Evolutionary conservation across 2,797 vertebrate genomes (phyloP).

Genomic region (Stomatorhinus walkeri): DNA sequence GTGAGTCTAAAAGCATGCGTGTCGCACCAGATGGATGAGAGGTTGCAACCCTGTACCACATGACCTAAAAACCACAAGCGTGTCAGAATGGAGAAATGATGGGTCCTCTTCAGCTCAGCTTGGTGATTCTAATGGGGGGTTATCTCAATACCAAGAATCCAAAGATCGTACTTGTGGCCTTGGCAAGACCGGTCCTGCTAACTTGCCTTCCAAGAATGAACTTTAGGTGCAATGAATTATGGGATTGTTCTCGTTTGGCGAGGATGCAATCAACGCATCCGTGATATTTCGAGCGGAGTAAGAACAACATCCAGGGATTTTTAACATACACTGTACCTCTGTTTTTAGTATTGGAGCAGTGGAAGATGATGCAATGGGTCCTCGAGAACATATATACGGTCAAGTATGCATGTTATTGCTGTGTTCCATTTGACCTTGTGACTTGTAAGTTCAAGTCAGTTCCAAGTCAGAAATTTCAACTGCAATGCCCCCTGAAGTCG

Average conservation of each 20-base stretch:
- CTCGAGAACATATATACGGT: background rate
- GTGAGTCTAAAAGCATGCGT: background rate
- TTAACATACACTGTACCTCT: background rate
- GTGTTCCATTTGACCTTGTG: background rate
- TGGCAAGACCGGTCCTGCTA: background rate
- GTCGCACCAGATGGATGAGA: background rate
- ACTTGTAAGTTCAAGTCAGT: background rate
- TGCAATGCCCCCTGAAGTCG: background rate
- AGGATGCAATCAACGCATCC: background rate
- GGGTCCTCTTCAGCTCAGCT: background rate
- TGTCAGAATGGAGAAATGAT: background rate
- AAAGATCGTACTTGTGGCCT: background rate
- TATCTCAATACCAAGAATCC: background rate
- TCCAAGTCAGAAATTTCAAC: background rate
- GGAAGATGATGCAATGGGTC: background rate
- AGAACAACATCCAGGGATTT: background rate
- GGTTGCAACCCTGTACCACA: background rate
- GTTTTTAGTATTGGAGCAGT: background rate
- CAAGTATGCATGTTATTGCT: background rate
- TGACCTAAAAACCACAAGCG: background rate
- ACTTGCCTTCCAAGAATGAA: background rate
- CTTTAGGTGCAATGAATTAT: background rate
- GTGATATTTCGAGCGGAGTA: background rate
- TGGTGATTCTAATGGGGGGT: background rate
- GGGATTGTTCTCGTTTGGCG: background rate